A percentile compares a stretch with the other conserved stretches of the same genome.
Conservation (phyloP, 2,888 invertebrate genomes). For the Hyalella azteca region DNA sequence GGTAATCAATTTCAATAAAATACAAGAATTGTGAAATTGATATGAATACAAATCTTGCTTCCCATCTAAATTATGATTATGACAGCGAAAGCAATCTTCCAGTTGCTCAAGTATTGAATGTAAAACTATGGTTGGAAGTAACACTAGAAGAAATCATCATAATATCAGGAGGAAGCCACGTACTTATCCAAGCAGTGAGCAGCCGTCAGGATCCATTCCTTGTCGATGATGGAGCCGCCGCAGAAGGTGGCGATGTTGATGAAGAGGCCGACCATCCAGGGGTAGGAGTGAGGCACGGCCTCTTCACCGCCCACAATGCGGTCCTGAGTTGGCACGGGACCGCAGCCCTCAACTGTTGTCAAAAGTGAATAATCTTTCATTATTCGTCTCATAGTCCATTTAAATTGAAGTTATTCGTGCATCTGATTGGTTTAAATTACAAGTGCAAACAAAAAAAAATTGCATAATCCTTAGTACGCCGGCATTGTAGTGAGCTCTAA, state of each 20-base stretch:
- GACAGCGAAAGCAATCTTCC: not conserved
- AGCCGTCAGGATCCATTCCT: slow-evolving; percentile 58
- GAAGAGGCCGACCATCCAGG: slow-evolving; percentile 58
- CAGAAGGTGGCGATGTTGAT: slow-evolving; percentile 58
- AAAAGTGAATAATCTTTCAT: not conserved
- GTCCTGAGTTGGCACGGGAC: not conserved
- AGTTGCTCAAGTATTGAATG: not conserved
- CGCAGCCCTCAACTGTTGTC: not conserved
- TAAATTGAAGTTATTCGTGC: not conserved
- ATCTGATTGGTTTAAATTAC: not conserved
- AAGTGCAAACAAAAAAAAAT: not conserved
- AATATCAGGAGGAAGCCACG: not conserved
- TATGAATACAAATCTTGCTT: not conserved
- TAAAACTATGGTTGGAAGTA: not conserved
- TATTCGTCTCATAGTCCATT: not conserved
- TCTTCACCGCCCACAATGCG: slow-evolving; percentile 54
- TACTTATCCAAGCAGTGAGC: slow-evolving; percentile 59
- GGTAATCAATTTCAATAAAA: no score
- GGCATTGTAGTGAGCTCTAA: not conserved
- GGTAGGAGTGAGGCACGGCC: slow-evolving; percentile 52
- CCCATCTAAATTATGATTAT: not conserved
- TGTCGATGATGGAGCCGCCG: slow-evolving; percentile 58
- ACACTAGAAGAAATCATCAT: not conserved
- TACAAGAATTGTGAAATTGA: no score
- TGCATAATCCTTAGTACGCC: not conserved